Conservation (phyloP, 1,140 invertebrate genomes). For the Drosophila guanche region DNA sequence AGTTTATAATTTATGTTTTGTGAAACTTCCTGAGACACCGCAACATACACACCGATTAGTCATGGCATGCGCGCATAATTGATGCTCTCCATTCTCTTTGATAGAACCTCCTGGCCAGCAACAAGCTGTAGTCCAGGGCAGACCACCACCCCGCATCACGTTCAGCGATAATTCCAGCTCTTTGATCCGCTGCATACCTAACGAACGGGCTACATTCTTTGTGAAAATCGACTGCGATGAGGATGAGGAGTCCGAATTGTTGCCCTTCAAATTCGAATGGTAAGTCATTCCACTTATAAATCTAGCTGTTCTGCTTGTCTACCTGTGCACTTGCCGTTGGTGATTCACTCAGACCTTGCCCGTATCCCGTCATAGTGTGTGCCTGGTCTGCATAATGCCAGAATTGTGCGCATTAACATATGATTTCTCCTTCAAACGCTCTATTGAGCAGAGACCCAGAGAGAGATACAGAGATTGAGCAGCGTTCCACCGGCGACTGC, state of each 20-base stretch:
- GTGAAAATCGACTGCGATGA: conserved; percentile 82
- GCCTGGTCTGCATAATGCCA: conserved; percentile 58
- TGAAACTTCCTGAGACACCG: conserved; percentile 1
- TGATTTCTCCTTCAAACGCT: conserved; percentile 61
- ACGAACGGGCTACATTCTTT: conserved; percentile 81
- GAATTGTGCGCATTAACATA: conserved; percentile 73
- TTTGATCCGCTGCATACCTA: conserved; percentile 76
- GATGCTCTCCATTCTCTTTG: conserved; percentile 8
- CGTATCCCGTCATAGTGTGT: not conserved
- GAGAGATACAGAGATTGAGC: conserved; percentile 2
- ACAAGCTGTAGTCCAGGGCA: conserved; percentile 4
- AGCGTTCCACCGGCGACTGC: conserved; percentile 41
- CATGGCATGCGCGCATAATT: conserved; percentile 10
- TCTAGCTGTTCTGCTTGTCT: conserved; percentile 22
- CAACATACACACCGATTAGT: conserved; percentile 42
- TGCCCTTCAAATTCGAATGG: conserved; percentile 83
- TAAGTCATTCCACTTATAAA: conserved; percentile 57
- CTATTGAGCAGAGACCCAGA: conserved; percentile 1
- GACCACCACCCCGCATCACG: conserved; percentile 58
- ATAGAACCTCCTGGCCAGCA: conserved; percentile 60
- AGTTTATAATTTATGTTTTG: conserved; percentile 31
- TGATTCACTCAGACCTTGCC: conserved; percentile 62
- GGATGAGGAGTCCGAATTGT: conserved; percentile 65
- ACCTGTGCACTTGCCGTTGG: conserved; percentile 24
- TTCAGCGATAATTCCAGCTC: conserved; percentile 82